Percentiles rank a stretch among this genome's conserved stretches.
Conservation (phyloP, 2,888 invertebrate species). For the Drosophila kambysellisi region DNA sequence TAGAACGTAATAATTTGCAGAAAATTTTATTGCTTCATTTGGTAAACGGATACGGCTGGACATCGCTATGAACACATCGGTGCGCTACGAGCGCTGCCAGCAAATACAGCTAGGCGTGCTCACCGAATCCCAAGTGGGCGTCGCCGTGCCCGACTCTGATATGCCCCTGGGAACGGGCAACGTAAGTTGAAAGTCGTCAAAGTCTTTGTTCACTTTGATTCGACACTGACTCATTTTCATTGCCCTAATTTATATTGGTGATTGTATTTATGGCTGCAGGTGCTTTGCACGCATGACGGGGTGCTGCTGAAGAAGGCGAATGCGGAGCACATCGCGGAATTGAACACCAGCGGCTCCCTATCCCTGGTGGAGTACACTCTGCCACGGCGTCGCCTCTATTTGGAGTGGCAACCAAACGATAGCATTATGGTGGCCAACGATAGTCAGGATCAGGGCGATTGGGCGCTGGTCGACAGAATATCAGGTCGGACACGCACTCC, state of each 20-base stretch:
- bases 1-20: constrained; percentile 61
- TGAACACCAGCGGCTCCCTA: constrained; percentile 86
- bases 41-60: constrained; percentile 20
- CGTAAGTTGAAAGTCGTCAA: constrained; percentile 59
- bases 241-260: not conserved
- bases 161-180: constrained; percentile 63
- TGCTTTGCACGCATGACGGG: constrained; percentile 92
- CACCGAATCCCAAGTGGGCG: constrained; percentile 61
- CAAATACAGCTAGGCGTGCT: constrained; percentile 72
- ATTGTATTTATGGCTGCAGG: constrained; percentile 84
- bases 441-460: constrained; percentile 91
- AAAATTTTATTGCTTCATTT: constrained; percentile 39
- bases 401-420: constrained; percentile 94
- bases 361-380: constrained; percentile 83
- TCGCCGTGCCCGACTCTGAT: constrained; percentile 41
- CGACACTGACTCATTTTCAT: constrained; percentile 55
- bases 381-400: constrained; percentile 86
- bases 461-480: constrained; percentile 93
- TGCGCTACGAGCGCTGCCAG: constrained; percentile 73
- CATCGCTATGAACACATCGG: constrained; percentile 75
- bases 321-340: constrained; percentile 87
- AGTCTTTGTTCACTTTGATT: constrained; percentile 34
- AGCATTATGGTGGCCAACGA: constrained; percentile 90
- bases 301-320: constrained; percentile 90
- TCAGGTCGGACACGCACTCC: constrained; percentile 83